Evolutionary conservation across 2,888 invertebrate genomes (phyloP), one percentile per base, ranked within the genome.

Genomic region (Entomobrya proxima): DNA sequence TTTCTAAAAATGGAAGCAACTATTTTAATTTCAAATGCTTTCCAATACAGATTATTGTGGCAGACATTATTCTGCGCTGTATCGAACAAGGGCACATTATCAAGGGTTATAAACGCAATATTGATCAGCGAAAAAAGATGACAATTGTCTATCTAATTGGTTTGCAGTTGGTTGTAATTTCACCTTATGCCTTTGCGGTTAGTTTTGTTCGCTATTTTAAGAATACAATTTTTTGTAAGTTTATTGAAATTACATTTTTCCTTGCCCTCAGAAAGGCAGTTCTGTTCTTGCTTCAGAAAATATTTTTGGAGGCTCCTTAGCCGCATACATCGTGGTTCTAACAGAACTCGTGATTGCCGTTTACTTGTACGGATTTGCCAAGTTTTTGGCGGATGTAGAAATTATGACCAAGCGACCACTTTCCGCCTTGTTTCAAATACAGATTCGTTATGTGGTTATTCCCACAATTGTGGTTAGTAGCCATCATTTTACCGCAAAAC

Each of bases 261-360:
- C 24, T 18, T 35, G 13, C 24, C 47, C 18, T 30, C 30, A 81
- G 81, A 32, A 21, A 18, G 58, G 44, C 30, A 37, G 55, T 4
- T 2, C 81, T 13, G 74, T 81, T 0, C 52, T 81, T 13, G 87
- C 84, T 13, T 76, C 85, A 0, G 77, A 80, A 55, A 80, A 87
- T 24, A 44, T 88, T 21, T 87, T 85, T 52, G 83, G 87, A n/a
- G 88, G 88, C 15, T 50, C 82, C 1, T 69, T 85, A 35, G 84
- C 85, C 7, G 87, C 87, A 7, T 87, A 85, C 44, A 35, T 69
- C 15, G 78, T 85, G 11, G 67, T 84, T 2, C 18, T 82, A 0
- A 75, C 69, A 0, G 87, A 87, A 82, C 67, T 87, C 15, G 21
- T 80, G 1, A 69, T 61, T n/a, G 74, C 76, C n/a, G 80, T 82